Evolutionary conservation across 2,888 invertebrate genomes (phyloP).

Genomic region (Bruchidius siliquastri): DNA sequence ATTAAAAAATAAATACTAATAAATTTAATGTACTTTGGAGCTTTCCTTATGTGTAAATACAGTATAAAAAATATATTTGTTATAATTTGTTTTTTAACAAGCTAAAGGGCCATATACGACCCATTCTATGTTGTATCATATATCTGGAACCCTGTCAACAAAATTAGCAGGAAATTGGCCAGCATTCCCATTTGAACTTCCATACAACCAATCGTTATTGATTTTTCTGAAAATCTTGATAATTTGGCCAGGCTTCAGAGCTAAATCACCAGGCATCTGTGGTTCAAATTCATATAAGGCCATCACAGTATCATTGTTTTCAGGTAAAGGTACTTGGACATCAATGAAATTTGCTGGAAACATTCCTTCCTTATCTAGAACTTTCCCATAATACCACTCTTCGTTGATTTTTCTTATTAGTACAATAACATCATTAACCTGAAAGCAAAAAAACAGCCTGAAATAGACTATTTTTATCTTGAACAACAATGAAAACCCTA

Average conservation of each 20-base stretch:
- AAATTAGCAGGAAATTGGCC: conserved; percentile 80
- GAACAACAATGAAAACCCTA: neutral
- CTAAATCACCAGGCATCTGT: conserved; percentile 40
- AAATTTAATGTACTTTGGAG: no score
- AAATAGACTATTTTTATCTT: no score
- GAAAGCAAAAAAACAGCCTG: conserved; percentile 30
- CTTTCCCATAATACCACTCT: conserved; percentile 76
- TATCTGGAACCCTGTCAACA: conserved; percentile 44
- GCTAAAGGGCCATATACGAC: neutral
- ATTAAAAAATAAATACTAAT: no score
- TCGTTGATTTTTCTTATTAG: conserved; percentile 66
- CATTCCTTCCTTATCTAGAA: conserved; percentile 64
- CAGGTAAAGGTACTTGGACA: conserved; percentile 64
- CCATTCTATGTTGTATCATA: conserved; percentile 7
- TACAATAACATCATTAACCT: conserved; percentile 70
- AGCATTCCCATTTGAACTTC: conserved; percentile 60
- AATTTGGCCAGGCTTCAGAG: conserved; percentile 44
- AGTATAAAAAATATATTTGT: neutral
- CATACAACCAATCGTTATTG: conserved; percentile 74
- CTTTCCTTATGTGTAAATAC: neutral
- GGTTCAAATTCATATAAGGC: conserved; percentile 72
- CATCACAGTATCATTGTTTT: conserved; percentile 51
- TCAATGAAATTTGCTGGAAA: conserved; percentile 80
- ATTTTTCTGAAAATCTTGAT: conserved; percentile 64
- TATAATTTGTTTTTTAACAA: neutral